Percentiles rank a stretch among this genome's conserved stretches.
phyloP scores from a whole-genome alignment of 2,888 invertebrate genomes.

The Proisotoma minuta region DNA sequence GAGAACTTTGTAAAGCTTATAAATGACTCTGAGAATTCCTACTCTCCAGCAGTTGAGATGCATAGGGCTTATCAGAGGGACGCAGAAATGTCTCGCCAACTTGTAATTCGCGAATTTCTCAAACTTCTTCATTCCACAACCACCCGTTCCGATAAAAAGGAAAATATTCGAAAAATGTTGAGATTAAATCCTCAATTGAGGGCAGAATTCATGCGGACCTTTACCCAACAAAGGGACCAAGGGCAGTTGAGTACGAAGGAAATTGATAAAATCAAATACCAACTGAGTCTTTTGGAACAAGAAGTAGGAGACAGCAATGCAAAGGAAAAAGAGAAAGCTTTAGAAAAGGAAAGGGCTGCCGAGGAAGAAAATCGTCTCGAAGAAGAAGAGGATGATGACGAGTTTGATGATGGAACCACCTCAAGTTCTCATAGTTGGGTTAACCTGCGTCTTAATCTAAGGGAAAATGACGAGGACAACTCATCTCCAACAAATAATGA shows the following conservation, averaged over 20 bases:
- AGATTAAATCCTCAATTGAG: conserved; percentile 18
- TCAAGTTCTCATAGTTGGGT: neutral
- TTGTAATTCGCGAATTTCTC: conserved; percentile 26
- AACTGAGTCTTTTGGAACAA: neutral
- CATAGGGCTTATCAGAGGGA: conserved; percentile 22
- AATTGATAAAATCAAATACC: neutral
- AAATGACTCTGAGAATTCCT: neutral
- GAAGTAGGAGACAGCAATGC: neutral
- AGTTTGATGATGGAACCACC: too few relatives aligned
- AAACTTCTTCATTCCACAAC: conserved; percentile 9
- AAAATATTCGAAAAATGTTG: conserved; percentile 26
- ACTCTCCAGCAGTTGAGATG: conserved; percentile 25
- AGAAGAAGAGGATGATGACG: neutral
- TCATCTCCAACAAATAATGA: neutral
- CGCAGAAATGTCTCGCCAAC: conserved; percentile 28
- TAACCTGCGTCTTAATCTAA: neutral
- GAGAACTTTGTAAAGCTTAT: conserved; percentile 7
- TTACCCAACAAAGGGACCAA: neutral
- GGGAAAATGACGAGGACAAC: neutral
- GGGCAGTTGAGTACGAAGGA: neutral
- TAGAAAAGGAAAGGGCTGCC: neutral
- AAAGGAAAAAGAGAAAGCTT: neutral
- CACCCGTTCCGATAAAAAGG: conserved; percentile 11
- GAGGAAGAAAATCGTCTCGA: neutral
- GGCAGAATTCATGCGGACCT: conserved; percentile 18